A percentile compares a stretch with the other conserved stretches of the same genome.
These are phyloP conservation scores for Epizoanthus ramosus DNA, from an alignment of 92 coral and sea anemone species.

Conservation along the genomic window DNA sequence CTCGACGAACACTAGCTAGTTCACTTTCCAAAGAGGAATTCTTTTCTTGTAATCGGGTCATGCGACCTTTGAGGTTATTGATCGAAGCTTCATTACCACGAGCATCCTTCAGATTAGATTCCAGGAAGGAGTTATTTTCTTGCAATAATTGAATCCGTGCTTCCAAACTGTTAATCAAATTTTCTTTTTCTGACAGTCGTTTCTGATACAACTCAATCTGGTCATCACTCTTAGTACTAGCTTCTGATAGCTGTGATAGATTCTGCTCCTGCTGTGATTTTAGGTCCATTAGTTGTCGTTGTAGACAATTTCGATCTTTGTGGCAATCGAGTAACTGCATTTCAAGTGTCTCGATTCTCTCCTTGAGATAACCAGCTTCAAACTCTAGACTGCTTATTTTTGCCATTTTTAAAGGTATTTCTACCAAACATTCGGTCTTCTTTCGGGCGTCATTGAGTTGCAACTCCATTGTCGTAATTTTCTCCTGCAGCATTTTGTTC, in stretches of 20 bases:
- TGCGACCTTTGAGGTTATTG: background rate
- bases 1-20: background rate
- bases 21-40: slow-evolving; percentile 7
- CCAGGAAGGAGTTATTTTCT: background rate
- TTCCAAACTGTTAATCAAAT: background rate
- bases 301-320: slow-evolving; percentile 10
- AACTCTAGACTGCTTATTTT: slow-evolving; percentile 32
- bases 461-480: slow-evolving; percentile 5
- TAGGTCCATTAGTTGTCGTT: background rate
- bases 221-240: background rate
- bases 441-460: slow-evolving; percentile 12
- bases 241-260: slow-evolving; percentile 15
- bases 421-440: background rate
- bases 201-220: background rate
- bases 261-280: slow-evolving; percentile 9
- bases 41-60: slow-evolving; percentile 5
- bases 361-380: slow-evolving; percentile 28
- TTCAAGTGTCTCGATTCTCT: slow-evolving; percentile 33
- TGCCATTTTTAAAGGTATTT: slow-evolving; percentile 25
- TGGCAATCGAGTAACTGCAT: slow-evolving; percentile 22
- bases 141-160: slow-evolving; percentile 4
- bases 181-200: slow-evolving; percentile 8
- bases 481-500: slow-evolving; percentile 29
- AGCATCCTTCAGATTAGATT: background rate
- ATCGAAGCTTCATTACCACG: slow-evolving; percentile 1